phyloP scores from a whole-genome alignment of 2,113 vertebrate species.

The Chlorodrepanis virens region DNA sequence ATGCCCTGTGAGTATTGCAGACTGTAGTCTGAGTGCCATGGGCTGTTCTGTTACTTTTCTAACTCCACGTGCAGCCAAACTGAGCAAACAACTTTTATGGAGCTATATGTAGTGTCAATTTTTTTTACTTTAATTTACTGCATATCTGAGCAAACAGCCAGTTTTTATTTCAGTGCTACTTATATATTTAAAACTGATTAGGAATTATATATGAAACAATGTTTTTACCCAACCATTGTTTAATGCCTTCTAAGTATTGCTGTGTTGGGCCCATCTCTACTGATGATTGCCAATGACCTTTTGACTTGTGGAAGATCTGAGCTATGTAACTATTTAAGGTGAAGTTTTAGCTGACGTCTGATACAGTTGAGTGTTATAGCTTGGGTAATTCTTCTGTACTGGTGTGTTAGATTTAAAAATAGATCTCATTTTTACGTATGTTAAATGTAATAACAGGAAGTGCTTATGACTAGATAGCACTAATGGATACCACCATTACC shows the following conservation, averaged over 20 bases:
- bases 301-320: neutral
- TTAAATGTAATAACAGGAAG: neutral
- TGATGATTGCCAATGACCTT: neutral
- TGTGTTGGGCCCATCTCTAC: neutral
- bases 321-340: neutral
- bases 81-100: neutral
- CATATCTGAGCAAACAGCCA: neutral
- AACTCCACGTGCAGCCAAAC: neutral
- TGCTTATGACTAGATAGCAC: neutral
- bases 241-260: neutral
- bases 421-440: neutral
- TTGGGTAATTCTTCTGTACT: neutral
- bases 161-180: neutral
- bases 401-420: neutral
- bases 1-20: neutral
- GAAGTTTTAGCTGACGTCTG: neutral
- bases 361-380: neutral
- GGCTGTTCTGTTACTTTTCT: neutral
- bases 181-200: neutral
- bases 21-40: neutral
- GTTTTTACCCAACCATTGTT: neutral
- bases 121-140: neutral
- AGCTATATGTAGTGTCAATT: neutral
- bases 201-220: neutral
- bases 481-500: neutral